Evolutionary conservation across 2,888 invertebrate genomes (phyloP).

Genomic region (Blastobasis adustella): DNA sequence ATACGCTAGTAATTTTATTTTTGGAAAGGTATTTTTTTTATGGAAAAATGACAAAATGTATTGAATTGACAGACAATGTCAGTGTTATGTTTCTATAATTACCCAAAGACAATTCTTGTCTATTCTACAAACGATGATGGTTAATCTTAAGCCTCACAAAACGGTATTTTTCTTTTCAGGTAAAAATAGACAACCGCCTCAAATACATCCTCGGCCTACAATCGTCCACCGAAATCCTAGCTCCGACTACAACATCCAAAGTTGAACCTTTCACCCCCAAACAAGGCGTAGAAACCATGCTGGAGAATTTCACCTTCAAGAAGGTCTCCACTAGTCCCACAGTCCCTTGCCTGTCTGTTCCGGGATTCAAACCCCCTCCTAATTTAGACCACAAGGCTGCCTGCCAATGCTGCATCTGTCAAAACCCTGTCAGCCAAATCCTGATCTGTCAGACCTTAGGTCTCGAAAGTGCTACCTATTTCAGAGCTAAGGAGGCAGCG

Average conservation of each 20-base stretch:
- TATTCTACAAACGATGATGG: too few species aligned
- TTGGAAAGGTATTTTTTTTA: too few species aligned
- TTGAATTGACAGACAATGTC: too few species aligned
- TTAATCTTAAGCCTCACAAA: too few species aligned
- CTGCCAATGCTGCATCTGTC: conserved; percentile 45
- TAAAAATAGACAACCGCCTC: conserved; percentile 46
- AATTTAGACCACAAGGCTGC: conserved; percentile 32
- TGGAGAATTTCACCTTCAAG: conserved; percentile 33
- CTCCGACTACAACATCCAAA: conserved; percentile 3
- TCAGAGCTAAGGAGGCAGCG: conserved; percentile 36
- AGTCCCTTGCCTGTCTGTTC: conserved; percentile 21
- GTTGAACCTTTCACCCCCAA: conserved; percentile 25
- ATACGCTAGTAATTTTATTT: too few species aligned
- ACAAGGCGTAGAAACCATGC: conserved; percentile 45
- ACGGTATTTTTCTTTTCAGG: conserved; percentile 23
- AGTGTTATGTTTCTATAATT: too few species aligned
- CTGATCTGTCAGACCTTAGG: conserved; percentile 29
- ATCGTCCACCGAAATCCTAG: conserved; percentile 24
- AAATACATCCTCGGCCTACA: conserved; percentile 47
- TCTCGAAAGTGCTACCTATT: conserved; percentile 45
- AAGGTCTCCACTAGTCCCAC: conserved; percentile 35
- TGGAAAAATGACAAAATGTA: too few species aligned
- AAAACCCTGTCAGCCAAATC: conserved; percentile 24
- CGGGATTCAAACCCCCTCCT: conserved; percentile 33
- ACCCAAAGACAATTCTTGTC: too few species aligned